Base-by-base conservation (phyloP, 1,140 invertebrate species). In the Drosophila sp. region DNA sequence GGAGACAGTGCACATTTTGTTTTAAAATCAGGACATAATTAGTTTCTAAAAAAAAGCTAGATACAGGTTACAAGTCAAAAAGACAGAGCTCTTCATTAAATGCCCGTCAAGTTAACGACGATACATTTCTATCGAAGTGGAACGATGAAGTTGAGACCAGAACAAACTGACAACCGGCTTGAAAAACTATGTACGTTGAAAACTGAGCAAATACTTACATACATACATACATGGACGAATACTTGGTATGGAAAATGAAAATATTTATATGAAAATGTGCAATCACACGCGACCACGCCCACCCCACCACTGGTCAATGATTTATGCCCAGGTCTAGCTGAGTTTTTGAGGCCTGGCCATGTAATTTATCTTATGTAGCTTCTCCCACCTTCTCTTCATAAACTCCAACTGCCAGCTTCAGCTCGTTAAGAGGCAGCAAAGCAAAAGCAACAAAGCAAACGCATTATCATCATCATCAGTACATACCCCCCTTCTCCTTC, bases 381-480 rank as follows among this genome's bases (percentile, higher is more conserved):
- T 30, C 60, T 47, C 29, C 60, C 57, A 11, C 57, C 57, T 60
- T 32, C 25, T 38, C 40, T 23, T 8, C 56, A 25, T 23, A 30
- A 35, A 25, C 56, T 58, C 58, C 67, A 30, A 32, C 23, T 40
- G 29, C 25, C 69, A 56, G 54, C 64, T 41, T 30, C 60, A 50
- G 85, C 85, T 89, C 84, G 84, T 89, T 89, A 89, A 74, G 77
- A 68, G 68, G 56, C 41, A 23, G 79, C 76, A 89, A 89, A 70
- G 71, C 80, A 87, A 89, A 80, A 50, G 63, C 50, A 29, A 87
- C 80, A 89, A 89, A 72, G 71, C 80, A 87, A 89, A 84, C 76
- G 77, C 85, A 84, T 89, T 89, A 89, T 89, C 84, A 89, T 90
- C 85, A 84, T 90, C 77, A 89, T 80, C 80, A 80, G 66, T 76